Evolutionary conservation across 1,140 invertebrate genomes (phyloP), one percentile per base, ranked within the genome.

Genomic region (Lasioglossum albipes): DNA sequence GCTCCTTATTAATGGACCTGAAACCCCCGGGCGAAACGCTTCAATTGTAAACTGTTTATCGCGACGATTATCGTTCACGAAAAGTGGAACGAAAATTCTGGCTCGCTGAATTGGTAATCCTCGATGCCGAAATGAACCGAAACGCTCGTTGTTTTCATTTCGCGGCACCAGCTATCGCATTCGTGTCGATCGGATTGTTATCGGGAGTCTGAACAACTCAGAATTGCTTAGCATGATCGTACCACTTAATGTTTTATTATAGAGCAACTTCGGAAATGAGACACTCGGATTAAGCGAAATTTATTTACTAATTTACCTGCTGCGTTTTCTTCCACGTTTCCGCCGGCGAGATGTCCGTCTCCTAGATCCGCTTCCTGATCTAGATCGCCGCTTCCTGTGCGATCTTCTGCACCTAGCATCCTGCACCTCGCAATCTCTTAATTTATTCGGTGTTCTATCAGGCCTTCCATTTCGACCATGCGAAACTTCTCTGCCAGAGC

Each of bases 341-440:
- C 80, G 22, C 27, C 75, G 62, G 77, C 13, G 75, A 81, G 5
- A 71, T 49, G 70, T 57, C 13, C 68, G 9, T 10, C 62, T 36
- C 36, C 36, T 36, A 36, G 36, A 5, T 36, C 3, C 2, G 2
- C 36, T 36, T n/a, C 64, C 57, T 0, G 67, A 67, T 12, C 45
- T 10, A 49, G 76, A 49, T 49, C 45, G 45, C 67, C 54, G 18
- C 61, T 62, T 31, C 75, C n/a, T n/a, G 4, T 16, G 16, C 18
- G 57, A 59, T 59, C 57, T n/a, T 59, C 20, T 20, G 5, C 20
- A 9, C 7, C 20, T 59, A 59, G 76, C 78, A 0, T 87, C 84
- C n/a, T 88, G 79, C 62, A 76, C 78, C 12, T 85, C 82, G 41
- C 76, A 45, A 13, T 86, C 68, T 0, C 75, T 71, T 18, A 76